A percentile compares a stretch with the other conserved stretches of the same genome.
These are phyloP conservation scores for Caenorhabditis remanei DNA, from an alignment of 1,140 invertebrate genomes.

Conservation along the genomic window DNA sequence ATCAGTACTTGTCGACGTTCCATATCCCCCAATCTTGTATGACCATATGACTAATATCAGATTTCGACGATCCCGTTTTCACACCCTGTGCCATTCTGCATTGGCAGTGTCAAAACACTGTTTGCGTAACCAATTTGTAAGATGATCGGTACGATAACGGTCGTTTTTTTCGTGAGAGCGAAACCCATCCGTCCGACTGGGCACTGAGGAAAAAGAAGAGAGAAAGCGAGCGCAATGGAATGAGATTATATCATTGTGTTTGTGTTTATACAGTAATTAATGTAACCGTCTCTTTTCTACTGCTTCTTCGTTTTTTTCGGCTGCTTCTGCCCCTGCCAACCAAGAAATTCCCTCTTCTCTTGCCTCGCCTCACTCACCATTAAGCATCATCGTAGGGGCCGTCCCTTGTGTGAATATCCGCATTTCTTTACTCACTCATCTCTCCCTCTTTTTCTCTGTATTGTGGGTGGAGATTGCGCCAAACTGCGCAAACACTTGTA, in stretches of 20 bases:
- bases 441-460: constrained; percentile 30
- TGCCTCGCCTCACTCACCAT: constrained; percentile 17
- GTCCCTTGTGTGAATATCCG: constrained; percentile 47
- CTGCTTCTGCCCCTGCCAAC: neutral
- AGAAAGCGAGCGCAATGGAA: constrained; percentile 8
- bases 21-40: neutral
- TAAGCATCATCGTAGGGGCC: constrained; percentile 43
- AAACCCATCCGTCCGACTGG: constrained; percentile 27
- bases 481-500: constrained; percentile 54
- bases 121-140: constrained; percentile 46
- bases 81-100: constrained; percentile 17
- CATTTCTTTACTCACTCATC: constrained; percentile 53
- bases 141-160: constrained; percentile 38
- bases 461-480: constrained; percentile 53
- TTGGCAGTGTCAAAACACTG: constrained; percentile 34
- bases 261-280: constrained; percentile 46
- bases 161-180: constrained; percentile 1
- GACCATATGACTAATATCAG: neutral
- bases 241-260: constrained; percentile 46
- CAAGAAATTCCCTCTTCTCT: constrained; percentile 5
- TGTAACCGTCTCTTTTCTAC: constrained; percentile 32
- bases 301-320: neutral
- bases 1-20: neutral
- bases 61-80: constrained; percentile 32
- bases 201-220: neutral